Conservation (phyloP, 2,113 vertebrate species). For the Laticauda laticaudata region DNA sequence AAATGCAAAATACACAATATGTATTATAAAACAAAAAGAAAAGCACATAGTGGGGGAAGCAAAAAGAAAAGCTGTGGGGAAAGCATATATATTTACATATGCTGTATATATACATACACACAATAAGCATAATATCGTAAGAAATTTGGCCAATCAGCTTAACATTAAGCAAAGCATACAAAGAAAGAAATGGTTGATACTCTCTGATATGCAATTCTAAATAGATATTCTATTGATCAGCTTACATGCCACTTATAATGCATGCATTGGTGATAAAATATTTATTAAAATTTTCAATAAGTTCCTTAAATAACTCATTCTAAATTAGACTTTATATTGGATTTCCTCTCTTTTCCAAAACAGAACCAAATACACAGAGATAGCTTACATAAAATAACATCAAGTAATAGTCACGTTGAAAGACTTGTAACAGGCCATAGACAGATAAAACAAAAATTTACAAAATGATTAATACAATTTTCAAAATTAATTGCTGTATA, state of each 20-base stretch:
- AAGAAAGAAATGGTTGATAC: constrained; percentile 47
- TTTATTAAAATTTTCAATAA: neutral
- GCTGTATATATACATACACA: neutral
- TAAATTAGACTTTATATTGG: neutral
- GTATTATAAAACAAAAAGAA: neutral
- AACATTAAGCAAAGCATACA: constrained; percentile 36
- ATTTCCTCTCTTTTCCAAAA: neutral
- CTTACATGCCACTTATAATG: neutral
- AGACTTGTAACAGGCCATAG: neutral
- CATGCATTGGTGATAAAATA: no score
- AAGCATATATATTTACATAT: neutral
- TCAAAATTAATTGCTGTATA: neutral
- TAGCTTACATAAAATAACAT: neutral
- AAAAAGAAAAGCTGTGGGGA: no score
- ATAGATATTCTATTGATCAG: neutral
- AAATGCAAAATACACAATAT: neutral
- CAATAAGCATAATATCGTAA: neutral
- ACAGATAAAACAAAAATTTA: neutral
- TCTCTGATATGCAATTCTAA: neutral
- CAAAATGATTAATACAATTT: neutral
- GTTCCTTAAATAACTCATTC: neutral
- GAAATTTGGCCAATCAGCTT: constrained; percentile 56
- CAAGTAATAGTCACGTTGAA: neutral
- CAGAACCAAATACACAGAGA: neutral
- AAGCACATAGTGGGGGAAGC: neutral